Conservation (phyloP, 2,888 invertebrate genomes). For the Eurytoma californica region DNA sequence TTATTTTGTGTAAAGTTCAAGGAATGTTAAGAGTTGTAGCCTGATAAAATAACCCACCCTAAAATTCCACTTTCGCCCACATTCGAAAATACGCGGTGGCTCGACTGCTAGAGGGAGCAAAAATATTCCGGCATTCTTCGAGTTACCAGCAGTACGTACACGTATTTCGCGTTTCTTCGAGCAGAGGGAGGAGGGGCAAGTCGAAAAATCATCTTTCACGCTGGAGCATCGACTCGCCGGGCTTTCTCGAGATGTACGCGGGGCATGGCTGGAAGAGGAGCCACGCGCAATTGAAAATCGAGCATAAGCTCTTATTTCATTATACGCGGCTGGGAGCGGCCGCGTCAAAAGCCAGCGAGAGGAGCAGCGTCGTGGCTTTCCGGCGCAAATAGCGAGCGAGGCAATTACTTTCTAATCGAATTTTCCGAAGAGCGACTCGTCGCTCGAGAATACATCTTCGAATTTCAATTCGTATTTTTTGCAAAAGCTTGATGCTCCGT, state of each 20-base stretch:
- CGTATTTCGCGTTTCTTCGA: conserved; percentile 16
- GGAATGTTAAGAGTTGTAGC: neutral
- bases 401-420: conserved; percentile 47
- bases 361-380: conserved; percentile 13
- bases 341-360: conserved; percentile 29
- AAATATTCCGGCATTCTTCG: conserved; percentile 2
- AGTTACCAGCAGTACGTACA: neutral
- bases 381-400: conserved; percentile 23
- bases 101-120: neutral
- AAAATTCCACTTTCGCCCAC: neutral
- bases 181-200: neutral
- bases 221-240: neutral
- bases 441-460: neutral
- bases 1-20: neutral
- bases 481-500: too few species aligned
- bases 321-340: conserved; percentile 13
- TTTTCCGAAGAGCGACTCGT: conserved; percentile 18
- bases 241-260: conserved; percentile 9
- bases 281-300: conserved; percentile 25
- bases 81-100: neutral
- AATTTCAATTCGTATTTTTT: neutral
- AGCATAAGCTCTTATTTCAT: conserved; percentile 48
- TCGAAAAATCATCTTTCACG: conserved; percentile 24
- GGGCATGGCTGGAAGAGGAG: neutral
- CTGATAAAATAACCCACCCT: neutral